Percentiles rank a stretch among this genome's conserved stretches.
Evolutionary conservation across 2,113 vertebrate genomes (phyloP).

Genomic region (Pomatorhinus ruficollis): DNA sequence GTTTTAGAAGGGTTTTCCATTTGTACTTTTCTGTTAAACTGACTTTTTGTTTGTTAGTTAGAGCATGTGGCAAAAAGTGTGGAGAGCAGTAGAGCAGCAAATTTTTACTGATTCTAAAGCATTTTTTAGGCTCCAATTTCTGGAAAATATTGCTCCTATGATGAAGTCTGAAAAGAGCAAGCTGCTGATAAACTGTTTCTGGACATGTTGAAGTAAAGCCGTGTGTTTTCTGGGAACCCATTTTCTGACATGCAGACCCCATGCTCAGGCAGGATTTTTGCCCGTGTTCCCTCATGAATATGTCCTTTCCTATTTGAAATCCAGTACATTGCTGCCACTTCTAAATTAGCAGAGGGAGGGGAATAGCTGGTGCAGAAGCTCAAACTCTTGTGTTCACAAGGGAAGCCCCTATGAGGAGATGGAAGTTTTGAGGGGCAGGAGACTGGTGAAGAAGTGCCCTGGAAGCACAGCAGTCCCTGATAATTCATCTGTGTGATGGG

Average conservation of each 20-base stretch:
- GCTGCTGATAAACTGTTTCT: background rate
- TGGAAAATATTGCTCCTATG: background rate
- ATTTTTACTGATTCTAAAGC: background rate
- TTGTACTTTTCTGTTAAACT: background rate
- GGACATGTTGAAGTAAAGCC: background rate
- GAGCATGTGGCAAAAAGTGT: background rate
- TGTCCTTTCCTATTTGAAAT: background rate
- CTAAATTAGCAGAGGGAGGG: background rate
- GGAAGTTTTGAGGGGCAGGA: background rate
- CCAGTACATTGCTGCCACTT: background rate
- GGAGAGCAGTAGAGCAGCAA: background rate
- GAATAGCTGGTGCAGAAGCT: background rate
- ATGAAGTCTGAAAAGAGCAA: background rate
- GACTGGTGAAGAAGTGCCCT: background rate
- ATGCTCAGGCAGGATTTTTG: background rate
- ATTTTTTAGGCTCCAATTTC: background rate
- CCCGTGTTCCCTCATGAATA: fast-evolving
- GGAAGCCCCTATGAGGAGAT: background rate
- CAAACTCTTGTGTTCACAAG: background rate
- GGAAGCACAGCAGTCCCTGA: background rate
- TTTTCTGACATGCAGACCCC: background rate
- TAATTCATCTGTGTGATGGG: background rate
- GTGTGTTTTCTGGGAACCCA: fast-evolving
- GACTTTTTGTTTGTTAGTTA: background rate
- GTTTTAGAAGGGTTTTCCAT: background rate